Conservation (phyloP, 1,140 invertebrate genomes). For the Goniozus legneri region DNA sequence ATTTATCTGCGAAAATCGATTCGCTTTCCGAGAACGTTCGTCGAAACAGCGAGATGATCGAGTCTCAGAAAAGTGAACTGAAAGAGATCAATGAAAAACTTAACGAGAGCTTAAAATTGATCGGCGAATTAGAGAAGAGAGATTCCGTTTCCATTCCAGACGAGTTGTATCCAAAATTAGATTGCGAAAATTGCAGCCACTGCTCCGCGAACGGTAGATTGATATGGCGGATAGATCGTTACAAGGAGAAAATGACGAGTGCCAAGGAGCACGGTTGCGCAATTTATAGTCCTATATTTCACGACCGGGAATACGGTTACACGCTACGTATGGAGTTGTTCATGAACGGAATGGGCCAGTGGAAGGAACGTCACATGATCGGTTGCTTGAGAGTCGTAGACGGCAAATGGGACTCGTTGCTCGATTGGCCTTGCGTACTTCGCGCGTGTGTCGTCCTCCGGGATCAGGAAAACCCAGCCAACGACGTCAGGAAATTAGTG, state of each 20-base stretch:
- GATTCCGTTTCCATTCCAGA: not conserved
- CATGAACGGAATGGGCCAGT: conserved; percentile 69
- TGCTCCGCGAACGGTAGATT: conserved; percentile 54
- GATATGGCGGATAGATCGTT: conserved; percentile 67
- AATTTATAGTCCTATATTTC: conserved; percentile 64
- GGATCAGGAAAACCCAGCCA: conserved; percentile 57
- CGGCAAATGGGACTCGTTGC: conserved; percentile 66
- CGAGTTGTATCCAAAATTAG: conserved; percentile 5
- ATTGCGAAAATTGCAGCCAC: not conserved
- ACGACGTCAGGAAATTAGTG: conserved; percentile 52
- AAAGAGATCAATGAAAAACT: conserved; percentile 31
- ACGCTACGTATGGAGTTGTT: conserved; percentile 64
- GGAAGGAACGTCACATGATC: conserved; percentile 68
- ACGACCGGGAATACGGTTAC: conserved; percentile 68
- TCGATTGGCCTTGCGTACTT: conserved; percentile 67
- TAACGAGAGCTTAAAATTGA: conserved; percentile 27
- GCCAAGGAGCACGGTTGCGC: conserved; percentile 62
- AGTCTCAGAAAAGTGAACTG: conserved; percentile 12
- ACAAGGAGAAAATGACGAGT: conserved; percentile 61
- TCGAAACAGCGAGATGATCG: conserved; percentile 4
- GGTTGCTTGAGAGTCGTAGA: conserved; percentile 62
- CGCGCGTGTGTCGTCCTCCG: conserved; percentile 60
- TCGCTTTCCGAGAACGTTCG: conserved; percentile 9
- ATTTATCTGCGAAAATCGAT: conserved; percentile 22
- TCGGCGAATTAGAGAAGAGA: conserved; percentile 30